Percentiles rank a stretch among this genome's conserved stretches.
Evolutionary conservation across 2,113 vertebrate species (phyloP).

Genomic region (Todiramphus saurophagus): DNA sequence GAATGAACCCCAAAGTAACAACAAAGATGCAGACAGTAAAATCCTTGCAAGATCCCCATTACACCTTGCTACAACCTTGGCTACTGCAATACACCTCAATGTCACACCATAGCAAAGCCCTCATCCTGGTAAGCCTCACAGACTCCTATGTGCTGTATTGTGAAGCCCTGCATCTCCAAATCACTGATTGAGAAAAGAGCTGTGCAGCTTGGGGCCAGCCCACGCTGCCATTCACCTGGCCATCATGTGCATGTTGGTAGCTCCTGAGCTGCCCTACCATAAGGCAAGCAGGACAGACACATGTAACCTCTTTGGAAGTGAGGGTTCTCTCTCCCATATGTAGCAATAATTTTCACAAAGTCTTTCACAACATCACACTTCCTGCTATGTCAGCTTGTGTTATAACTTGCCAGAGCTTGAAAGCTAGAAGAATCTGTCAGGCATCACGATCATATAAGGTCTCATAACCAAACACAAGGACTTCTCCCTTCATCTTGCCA

Average conservation of each 20-base stretch:
- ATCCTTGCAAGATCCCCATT: fast-evolving
- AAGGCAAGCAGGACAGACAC: not conserved
- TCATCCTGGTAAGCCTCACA: no score
- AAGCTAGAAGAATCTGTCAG: not conserved
- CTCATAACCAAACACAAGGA: not conserved
- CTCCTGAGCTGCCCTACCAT: not conserved
- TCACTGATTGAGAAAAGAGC: not conserved
- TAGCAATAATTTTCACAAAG: not conserved
- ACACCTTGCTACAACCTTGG: not conserved
- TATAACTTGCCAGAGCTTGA: not conserved
- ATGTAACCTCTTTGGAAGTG: not conserved
- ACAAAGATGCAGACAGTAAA: not conserved
- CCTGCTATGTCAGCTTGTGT: not conserved
- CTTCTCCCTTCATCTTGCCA: not conserved
- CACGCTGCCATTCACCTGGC: not conserved
- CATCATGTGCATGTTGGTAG: fast-evolving
- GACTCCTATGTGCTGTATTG: no score
- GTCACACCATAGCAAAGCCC: not conserved
- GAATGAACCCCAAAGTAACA: not conserved
- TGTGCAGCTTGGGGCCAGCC: not conserved
- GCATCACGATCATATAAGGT: fast-evolving
- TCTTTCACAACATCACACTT: not conserved
- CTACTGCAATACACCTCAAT: not conserved
- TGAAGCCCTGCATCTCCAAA: not conserved
- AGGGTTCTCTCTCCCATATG: fast-evolving